Evolutionary conservation across 1,140 invertebrate species (phyloP).

Genomic region (Caenorhabditis brenneri): DNA sequence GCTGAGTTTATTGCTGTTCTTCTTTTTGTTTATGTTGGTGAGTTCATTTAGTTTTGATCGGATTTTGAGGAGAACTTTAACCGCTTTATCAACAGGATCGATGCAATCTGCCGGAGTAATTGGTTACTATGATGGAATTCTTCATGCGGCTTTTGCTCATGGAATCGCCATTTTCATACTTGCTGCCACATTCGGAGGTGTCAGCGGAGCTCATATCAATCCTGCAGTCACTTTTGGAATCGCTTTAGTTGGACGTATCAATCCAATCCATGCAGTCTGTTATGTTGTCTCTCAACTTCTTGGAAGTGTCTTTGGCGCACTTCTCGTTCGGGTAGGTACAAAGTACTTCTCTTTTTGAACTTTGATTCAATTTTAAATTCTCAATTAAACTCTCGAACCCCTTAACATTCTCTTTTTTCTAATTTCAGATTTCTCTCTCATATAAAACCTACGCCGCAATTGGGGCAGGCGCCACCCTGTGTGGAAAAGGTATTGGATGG

Average conservation of each 20-base stretch:
- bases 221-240: conserved; percentile 71
- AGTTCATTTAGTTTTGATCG: not conserved
- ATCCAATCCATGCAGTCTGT: conserved; percentile 56
- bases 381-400: no score
- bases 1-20: conserved; percentile 13
- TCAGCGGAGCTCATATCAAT: conserved; percentile 73
- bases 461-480: not conserved
- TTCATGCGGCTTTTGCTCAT: conserved; percentile 64
- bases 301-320: conserved; percentile 71
- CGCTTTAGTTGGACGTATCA: conserved; percentile 65
- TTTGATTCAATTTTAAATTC: not conserved
- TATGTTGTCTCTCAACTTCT: conserved; percentile 71
- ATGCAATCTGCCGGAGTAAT: conserved; percentile 3
- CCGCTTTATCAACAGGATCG: not conserved
- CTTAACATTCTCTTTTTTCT: not conserved
- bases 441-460: not conserved
- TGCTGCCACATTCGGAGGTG: conserved; percentile 64
- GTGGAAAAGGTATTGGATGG: not conserved
- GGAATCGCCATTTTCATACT: conserved; percentile 70
- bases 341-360: not conserved
- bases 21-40: conserved; percentile 23
- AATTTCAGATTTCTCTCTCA: conserved; percentile 26
- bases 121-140: conserved; percentile 28
- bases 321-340: conserved; percentile 40
- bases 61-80: not conserved